These are phyloP conservation scores for Pluvianellus socialis DNA, from an alignment of 2,113 vertebrate species.

Conservation along the genomic window DNA sequence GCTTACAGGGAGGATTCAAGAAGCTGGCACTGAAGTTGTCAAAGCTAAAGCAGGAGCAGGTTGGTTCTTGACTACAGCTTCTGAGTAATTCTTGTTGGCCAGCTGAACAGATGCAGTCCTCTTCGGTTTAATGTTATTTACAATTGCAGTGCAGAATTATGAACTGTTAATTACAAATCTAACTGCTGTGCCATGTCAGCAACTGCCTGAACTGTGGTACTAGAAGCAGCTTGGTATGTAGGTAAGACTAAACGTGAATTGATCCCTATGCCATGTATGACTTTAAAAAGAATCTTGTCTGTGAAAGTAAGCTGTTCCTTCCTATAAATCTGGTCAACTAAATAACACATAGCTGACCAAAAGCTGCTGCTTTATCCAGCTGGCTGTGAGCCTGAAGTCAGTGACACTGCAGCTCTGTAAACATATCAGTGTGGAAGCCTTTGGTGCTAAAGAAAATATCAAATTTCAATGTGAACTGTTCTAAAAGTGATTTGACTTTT, in stretches of 20 bases:
- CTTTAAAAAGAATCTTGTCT: not conserved
- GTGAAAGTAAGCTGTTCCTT: not conserved
- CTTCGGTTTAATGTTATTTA: not conserved
- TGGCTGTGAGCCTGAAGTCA: not conserved
- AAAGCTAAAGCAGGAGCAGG: conserved; percentile 96
- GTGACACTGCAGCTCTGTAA: not conserved
- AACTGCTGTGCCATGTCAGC: not conserved
- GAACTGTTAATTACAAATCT: not conserved
- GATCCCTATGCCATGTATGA: no score
- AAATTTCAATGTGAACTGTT: rapidly evolving
- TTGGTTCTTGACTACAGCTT: conserved; percentile 1
- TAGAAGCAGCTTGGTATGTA: not conserved
- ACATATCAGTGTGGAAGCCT: not conserved
- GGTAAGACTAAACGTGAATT: not conserved
- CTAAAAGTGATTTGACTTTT: not conserved
- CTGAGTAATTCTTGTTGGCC: not conserved
- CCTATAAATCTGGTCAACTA: not conserved
- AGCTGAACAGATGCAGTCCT: not conserved
- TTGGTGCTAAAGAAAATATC: not conserved
- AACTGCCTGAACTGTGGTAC: not conserved
- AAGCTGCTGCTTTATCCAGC: not conserved
- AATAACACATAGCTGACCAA: not conserved
- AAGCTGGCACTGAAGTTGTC: conserved; percentile 96
- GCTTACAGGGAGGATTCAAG: conserved; percentile 89
- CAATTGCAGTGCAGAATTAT: not conserved